A percentile compares a stretch with the other conserved stretches of the same genome.
Evolutionary conservation across 2,888 invertebrate species (phyloP).

Genomic region (Itoplectis maculator): DNA sequence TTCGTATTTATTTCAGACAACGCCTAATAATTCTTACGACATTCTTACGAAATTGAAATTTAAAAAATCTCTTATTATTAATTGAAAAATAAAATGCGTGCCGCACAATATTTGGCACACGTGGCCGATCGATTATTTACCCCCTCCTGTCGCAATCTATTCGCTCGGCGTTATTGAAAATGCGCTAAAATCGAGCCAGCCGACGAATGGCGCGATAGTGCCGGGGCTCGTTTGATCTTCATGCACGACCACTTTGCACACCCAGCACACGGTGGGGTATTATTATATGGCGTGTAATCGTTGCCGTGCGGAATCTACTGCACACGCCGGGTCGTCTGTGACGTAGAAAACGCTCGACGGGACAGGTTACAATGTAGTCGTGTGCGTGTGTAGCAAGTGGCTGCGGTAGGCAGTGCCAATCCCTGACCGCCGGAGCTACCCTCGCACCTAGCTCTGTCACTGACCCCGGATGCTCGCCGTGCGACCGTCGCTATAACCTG

Average conservation of each 20-base stretch:
- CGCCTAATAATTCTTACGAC: background rate
- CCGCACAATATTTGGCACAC: background rate
- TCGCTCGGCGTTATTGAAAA: background rate
- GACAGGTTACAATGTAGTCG: conserved; percentile 20
- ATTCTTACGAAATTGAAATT: no score
- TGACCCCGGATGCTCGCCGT: conserved; percentile 1
- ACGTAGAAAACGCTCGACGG: conserved; percentile 17
- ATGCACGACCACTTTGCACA: conserved; percentile 12
- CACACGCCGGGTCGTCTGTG: background rate
- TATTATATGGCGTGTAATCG: conserved; percentile 19
- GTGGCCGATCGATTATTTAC: background rate
- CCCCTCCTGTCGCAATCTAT: background rate
- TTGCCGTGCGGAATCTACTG: conserved; percentile 2
- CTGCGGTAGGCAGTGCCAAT: conserved; percentile 18
- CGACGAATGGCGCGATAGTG: background rate
- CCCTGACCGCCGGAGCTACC: conserved; percentile 12
- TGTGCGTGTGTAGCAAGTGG: conserved; percentile 2
- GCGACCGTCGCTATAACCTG: conserved; percentile 15
- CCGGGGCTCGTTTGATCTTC: background rate
- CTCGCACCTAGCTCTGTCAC: conserved; percentile 1
- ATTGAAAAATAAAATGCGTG: no score
- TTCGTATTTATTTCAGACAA: background rate
- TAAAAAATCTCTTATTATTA: no score
- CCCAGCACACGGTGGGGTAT: background rate
- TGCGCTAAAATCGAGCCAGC: background rate